Evolutionary conservation across 2,797 vertebrate species (phyloP).

Genomic region (Oryzias sinensis): DNA sequence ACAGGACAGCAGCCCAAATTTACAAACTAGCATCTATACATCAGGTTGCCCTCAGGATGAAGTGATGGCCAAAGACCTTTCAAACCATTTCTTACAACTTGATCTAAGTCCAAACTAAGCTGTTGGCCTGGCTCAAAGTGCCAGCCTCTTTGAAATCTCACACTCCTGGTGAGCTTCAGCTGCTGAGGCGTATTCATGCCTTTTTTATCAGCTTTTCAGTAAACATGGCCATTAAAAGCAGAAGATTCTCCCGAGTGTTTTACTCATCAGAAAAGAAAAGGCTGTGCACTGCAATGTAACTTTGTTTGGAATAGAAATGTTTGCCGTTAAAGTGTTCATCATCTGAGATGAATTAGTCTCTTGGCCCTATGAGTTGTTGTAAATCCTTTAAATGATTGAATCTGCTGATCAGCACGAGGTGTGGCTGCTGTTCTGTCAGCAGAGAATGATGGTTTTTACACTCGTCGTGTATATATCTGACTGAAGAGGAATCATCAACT

Average conservation of each 20-base stretch:
- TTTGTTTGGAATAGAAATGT: constrained; percentile 25
- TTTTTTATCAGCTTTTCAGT: constrained; percentile 31
- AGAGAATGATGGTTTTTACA: constrained; percentile 67
- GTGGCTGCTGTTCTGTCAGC: constrained; percentile 60
- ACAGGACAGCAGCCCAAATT: too few relatives aligned
- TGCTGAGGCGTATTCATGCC: constrained; percentile 17
- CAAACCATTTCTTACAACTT: too few relatives aligned
- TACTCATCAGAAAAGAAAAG: constrained; percentile 37
- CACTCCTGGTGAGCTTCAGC: constrained; percentile 15
- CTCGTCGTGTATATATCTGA: constrained; percentile 42
- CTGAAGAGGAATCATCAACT: too few relatives aligned
- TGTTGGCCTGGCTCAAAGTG: constrained; percentile 13
- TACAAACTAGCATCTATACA: too few relatives aligned
- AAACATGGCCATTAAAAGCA: constrained; percentile 37
- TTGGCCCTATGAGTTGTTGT: constrained; percentile 34
- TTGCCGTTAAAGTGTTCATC: constrained; percentile 24
- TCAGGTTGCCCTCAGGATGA: too few relatives aligned
- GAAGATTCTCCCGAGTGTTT: constrained; percentile 32
- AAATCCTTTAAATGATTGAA: constrained; percentile 58
- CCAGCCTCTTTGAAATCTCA: constrained; percentile 12
- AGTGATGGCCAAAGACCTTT: too few relatives aligned
- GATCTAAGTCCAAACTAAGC: too few relatives aligned
- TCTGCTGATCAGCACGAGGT: constrained; percentile 64
- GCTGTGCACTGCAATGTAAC: constrained; percentile 35
- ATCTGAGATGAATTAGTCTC: constrained; percentile 57